A percentile compares a stretch with the other conserved stretches of the same genome.
Evolutionary conservation across 1,140 invertebrate genomes (phyloP).

Genomic region (Ericerus pela): DNA sequence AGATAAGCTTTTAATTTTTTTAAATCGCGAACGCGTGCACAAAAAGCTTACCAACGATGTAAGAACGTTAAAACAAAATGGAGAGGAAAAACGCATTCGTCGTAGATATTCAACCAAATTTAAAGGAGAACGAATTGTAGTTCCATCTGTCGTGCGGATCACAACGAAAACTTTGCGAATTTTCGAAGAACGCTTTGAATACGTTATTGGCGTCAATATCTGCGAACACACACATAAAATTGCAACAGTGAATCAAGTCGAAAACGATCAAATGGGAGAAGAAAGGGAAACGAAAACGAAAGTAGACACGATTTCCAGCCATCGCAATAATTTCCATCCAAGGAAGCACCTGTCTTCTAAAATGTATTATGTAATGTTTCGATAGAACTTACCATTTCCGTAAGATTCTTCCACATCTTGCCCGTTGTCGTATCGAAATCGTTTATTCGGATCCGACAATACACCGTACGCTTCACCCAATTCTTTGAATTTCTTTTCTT

Average conservation of each 20-base stretch:
- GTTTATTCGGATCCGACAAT: conserved; percentile 82
- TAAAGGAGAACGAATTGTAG: neutral
- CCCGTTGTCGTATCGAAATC: conserved; percentile 80
- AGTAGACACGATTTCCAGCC: neutral
- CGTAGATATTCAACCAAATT: conserved; percentile 1
- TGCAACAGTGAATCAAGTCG: too few relatives aligned
- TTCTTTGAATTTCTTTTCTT: conserved; percentile 94
- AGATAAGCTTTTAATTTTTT: too few relatives aligned
- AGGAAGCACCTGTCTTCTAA: neutral
- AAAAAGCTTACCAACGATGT: too few relatives aligned
- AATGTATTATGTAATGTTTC: neutral
- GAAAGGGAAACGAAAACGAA: neutral
- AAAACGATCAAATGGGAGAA: neutral
- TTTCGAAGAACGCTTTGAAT: neutral
- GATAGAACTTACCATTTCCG: conserved; percentile 1
- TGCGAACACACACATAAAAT: too few relatives aligned
- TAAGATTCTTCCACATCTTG: conserved; percentile 63
- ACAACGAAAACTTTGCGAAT: neutral
- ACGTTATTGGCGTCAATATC: conserved; percentile 3
- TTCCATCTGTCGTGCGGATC: neutral
- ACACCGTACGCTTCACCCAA: conserved; percentile 92
- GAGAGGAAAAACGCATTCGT: too few relatives aligned
- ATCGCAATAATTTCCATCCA: neutral
- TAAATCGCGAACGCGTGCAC: too few relatives aligned
- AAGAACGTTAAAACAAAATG: too few relatives aligned